Evolutionary conservation across 1,140 invertebrate species (phyloP).

Genomic region (Drosophila albomicans): DNA sequence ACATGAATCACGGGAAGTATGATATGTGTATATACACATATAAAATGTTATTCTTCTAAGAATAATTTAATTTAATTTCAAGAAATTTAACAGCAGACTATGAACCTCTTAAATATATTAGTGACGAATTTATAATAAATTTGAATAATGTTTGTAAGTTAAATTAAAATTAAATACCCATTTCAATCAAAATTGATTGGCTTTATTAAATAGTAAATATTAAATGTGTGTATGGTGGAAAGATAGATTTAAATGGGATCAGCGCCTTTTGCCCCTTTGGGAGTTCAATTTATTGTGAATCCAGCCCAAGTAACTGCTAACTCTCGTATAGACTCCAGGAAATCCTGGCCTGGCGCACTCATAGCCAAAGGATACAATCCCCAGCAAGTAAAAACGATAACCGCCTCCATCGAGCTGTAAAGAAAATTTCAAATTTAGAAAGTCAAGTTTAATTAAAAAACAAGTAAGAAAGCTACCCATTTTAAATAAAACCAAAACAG

Average conservation of each 20-base stretch:
- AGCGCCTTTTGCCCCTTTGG: slow-evolving; percentile 24
- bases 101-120: too few relatives aligned
- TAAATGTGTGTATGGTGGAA: not conserved
- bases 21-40: too few relatives aligned
- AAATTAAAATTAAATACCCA: too few relatives aligned
- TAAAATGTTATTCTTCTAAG: too few relatives aligned
- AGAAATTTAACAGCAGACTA: too few relatives aligned
- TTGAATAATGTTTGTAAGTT: too few relatives aligned
- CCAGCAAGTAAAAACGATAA: slow-evolving; percentile 86
- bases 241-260: not conserved
- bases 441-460: too few relatives aligned
- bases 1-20: too few relatives aligned
- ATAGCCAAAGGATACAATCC: slow-evolving; percentile 89
- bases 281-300: slow-evolving; percentile 58
- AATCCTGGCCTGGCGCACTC: slow-evolving; percentile 89
- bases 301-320: slow-evolving; percentile 85
- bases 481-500: too few relatives aligned
- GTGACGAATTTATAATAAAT: not conserved
- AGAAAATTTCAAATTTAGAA: not conserved
- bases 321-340: slow-evolving; percentile 89
- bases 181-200: too few relatives aligned
- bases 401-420: slow-evolving; percentile 51
- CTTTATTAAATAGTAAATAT: not conserved
- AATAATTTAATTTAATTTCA: too few relatives aligned
- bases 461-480: too few relatives aligned